phyloP scores from a whole-genome alignment of 2,113 vertebrate genomes.

The Uropsilus gracilis region DNA sequence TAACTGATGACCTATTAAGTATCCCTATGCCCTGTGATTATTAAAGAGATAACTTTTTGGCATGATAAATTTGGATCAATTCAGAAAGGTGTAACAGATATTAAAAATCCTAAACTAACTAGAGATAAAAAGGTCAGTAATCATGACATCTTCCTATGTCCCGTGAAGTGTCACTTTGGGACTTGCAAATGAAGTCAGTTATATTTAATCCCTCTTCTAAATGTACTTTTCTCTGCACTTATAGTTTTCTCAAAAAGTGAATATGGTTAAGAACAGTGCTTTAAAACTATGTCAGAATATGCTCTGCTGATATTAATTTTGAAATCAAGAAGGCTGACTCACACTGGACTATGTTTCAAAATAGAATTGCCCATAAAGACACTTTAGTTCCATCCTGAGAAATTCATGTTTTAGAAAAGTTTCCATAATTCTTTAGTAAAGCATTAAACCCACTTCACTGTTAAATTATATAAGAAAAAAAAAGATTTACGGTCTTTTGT shows the following conservation, averaged over 20 bases:
- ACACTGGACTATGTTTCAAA: conserved; percentile 54
- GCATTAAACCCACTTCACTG: conserved; percentile 65
- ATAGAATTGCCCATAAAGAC: conserved; percentile 65
- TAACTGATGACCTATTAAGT: conserved; percentile 46
- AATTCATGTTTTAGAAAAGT: conserved; percentile 64
- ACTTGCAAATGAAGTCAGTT: conserved; percentile 3
- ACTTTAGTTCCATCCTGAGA: conserved; percentile 14
- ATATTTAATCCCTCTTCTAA: neutral
- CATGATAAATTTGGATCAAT: conserved; percentile 35
- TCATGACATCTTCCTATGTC: neutral
- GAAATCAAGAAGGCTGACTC: conserved; percentile 12
- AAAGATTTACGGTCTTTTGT: conserved; percentile 13
- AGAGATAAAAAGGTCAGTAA: conserved; percentile 45
- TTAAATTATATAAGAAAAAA: conserved; percentile 59
- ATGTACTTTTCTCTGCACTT: neutral
- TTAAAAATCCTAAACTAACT: conserved; percentile 41
- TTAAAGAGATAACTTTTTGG: conserved; percentile 21
- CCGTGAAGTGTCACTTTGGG: neutral
- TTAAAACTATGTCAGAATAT: conserved; percentile 6
- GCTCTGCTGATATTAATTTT: conserved; percentile 11
- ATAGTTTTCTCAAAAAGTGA: conserved; percentile 20
- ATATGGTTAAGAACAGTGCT: neutral
- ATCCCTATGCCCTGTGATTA: neutral
- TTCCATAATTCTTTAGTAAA: conserved; percentile 70
- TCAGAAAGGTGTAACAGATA: conserved; percentile 13